phyloP scores from a whole-genome alignment of 2,797 vertebrate species.

The Peromyscus nudipes region DNA sequence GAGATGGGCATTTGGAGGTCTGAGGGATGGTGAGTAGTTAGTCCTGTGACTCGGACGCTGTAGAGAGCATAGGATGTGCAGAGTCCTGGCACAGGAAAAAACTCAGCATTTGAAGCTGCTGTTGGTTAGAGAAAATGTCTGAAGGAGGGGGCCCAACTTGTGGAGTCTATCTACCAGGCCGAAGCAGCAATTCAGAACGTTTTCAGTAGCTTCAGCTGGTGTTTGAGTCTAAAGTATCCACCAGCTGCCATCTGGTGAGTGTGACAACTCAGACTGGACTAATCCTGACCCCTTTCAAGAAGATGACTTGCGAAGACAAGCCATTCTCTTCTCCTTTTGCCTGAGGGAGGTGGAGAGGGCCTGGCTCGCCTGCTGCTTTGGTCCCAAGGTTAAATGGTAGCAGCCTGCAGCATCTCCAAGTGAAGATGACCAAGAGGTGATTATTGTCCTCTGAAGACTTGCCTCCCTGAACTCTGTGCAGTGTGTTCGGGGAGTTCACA shows the following conservation, averaged over 20 bases:
- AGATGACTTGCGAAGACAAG: not conserved
- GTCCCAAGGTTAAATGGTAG: not conserved
- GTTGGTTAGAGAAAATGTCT: not conserved
- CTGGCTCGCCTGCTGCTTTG: not conserved
- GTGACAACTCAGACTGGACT: not conserved
- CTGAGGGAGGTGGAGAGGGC: not conserved
- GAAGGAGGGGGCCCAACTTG: not conserved
- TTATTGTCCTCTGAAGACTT: slow-evolving; percentile 42
- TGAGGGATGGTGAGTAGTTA: not conserved
- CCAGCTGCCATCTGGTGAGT: not conserved
- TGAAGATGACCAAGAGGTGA: slow-evolving; percentile 58
- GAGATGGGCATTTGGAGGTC: not conserved
- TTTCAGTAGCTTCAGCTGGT: not conserved
- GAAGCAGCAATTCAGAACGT: not conserved
- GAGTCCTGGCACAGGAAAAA: not conserved
- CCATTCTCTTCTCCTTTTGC: not conserved
- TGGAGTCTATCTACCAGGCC: not conserved
- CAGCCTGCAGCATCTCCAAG: slow-evolving; percentile 9
- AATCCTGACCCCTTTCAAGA: not conserved
- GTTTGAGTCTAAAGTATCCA: not conserved
- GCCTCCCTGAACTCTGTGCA: slow-evolving; percentile 42
- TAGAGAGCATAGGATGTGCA: not conserved
- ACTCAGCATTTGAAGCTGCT: not conserved
- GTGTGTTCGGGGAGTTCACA: slow-evolving; percentile 19
- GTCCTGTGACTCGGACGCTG: not conserved